Base-by-base conservation (phyloP, 2,888 invertebrate species). In the Tubulanus polymorphus region DNA sequence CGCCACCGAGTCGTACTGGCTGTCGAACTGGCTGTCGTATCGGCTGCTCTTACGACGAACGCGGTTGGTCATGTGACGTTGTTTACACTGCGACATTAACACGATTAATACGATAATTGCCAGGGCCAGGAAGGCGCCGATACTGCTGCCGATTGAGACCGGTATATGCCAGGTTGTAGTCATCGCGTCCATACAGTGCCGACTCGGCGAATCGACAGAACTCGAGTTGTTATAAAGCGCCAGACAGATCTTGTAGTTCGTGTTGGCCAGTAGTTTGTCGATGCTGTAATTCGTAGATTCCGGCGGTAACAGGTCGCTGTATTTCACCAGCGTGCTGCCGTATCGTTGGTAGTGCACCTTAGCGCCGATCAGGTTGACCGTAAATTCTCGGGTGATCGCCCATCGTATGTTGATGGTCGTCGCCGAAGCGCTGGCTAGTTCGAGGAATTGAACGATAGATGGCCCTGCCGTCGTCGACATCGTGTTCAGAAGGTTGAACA, bases 141-240 rank as follows among this genome's bases (percentile, higher is more conserved):
- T 69, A 56, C 72, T 72, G 58, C 71, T 71, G 6, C 72, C 73
- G 12, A 73, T 67, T 8, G 73, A 73, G 10, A 73, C 73, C 2
- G 73, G 73, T 26, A 73, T 65, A 48, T 71, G 69, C 72, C 71
- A 73, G 59, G 67, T 69, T 8, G 69, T 67, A 23, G 73, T 73
- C 25, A 68, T 63, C 12, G 72, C 73, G 29, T 70, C 73, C 5
- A 67, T 59, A 55, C 73, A 73, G 51, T 70, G 63, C 1, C 66
- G 63, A 12, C 63, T 51, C 0, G 64, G 64, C 5, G 56, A 48
- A 12, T 52, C 28, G 1, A 67, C 68, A 48, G 68, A 66, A 18
- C 18, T 8, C 15, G 5, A 5, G 15, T 41, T 15, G 15, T 68
- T 62, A 48, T 69, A 68, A 53, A 71, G 65, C 1, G 68, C 63